Conservation (phyloP, 2,113 vertebrate species). For the Hippocampus mohnikei region DNA sequence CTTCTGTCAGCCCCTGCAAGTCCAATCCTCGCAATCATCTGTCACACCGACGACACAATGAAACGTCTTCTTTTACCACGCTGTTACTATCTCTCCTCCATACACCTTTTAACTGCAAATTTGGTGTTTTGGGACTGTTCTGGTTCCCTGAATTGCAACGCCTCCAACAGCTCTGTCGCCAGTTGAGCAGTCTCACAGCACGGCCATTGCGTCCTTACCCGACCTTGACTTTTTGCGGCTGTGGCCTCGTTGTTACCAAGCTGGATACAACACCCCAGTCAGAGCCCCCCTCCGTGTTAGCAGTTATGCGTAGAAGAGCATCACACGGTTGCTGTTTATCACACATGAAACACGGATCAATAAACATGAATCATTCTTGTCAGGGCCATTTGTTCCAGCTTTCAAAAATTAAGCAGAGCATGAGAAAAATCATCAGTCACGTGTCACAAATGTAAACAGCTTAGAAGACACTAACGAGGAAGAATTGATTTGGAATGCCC, state of each 20-base stretch:
- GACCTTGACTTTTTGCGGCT: constrained; percentile 29
- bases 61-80: constrained; percentile 49
- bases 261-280: constrained; percentile 1
- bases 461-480: neutral
- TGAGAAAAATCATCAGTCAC: constrained; percentile 2
- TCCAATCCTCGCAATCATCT: constrained; percentile 59
- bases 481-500: constrained; percentile 1
- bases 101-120: constrained; percentile 1
- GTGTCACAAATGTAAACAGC: neutral
- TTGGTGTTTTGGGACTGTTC: constrained; percentile 23
- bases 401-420: constrained; percentile 14
- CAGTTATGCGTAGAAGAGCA: constrained; percentile 7
- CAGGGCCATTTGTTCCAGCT: constrained; percentile 12
- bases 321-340: constrained; percentile 14
- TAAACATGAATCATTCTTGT: constrained; percentile 34
- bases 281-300: neutral
- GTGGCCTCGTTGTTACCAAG: constrained; percentile 6
- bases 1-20: constrained; percentile 45
- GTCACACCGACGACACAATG: constrained; percentile 46
- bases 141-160: constrained; percentile 15
- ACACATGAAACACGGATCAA: constrained; percentile 25
- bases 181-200: neutral
- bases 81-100: constrained; percentile 23
- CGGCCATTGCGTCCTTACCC: constrained; percentile 11
- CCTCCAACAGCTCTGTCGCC: constrained; percentile 4